Evolutionary conservation across 1,140 invertebrate species (phyloP), one percentile per base, ranked within the genome.

Genomic region (Drosophila equinoxialis): DNA sequence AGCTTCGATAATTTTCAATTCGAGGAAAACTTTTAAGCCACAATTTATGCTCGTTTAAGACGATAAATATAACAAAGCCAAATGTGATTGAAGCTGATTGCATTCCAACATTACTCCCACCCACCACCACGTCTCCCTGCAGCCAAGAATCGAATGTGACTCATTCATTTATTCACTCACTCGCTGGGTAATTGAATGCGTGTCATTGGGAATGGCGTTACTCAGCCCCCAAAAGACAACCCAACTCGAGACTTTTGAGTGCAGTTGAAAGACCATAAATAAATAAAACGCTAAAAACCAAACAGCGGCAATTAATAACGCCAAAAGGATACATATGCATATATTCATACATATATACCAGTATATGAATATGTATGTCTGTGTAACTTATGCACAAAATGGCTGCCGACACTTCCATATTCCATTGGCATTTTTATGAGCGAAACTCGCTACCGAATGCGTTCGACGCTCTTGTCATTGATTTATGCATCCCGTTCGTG

Each of bases 11-110:
- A 10, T 48, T 48, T 45, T 6, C 42, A 86, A 68, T 87, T 89
- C 84, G 89, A 89, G 77, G 84, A 87, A 87, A 78, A 82, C 78
- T 89, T 89, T 87, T 81, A 87, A 84, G 84, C 74, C 77, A 89
- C 80, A 89, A 89, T 89, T 89, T 89, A 89, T 89, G 84, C 71
- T 89, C 84, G 77, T 89, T 89, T 90, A 89, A 80, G 77, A 80
- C 81, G 81, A 89, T 89, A 89, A 89, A 89, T 89, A 89, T 89
- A 89, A 66, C 83, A 86, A 76, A 69, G 63, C 65, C 68, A 77
- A 65, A 65, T 69, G 66, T 89, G 84, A 89, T 89, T 89, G 77
- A 89, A 84, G 77, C 71, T 81, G 83, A 84, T 89, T 87, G 80
- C 84, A 89, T 87, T 87, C 84, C 83, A 79, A 54, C 62, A 71